phyloP scores from a whole-genome alignment of 2,797 vertebrate species.

The Phalanger gymnotis region DNA sequence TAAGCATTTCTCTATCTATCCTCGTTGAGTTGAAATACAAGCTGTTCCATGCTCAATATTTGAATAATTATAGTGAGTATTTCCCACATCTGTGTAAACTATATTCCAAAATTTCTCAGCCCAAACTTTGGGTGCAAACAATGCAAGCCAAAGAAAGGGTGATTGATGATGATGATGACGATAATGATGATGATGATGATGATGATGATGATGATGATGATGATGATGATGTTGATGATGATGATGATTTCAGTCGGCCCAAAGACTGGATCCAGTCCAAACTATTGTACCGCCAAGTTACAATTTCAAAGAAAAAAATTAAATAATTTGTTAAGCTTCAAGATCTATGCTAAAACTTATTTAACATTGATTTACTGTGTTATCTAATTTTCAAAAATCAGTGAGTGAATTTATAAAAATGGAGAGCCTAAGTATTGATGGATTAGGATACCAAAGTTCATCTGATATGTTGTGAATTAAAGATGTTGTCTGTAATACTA shows the following conservation, averaged over 20 bases:
- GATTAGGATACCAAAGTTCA: background rate
- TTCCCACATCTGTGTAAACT: background rate
- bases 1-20: conserved; percentile 6
- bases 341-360: conserved; percentile 31
- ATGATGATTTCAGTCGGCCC: no score
- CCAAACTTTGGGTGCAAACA: background rate
- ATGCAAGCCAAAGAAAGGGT: no score
- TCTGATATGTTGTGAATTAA: conserved; percentile 36
- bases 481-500: conserved; percentile 28
- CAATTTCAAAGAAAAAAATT: conserved; percentile 28
- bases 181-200: no score
- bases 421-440: conserved; percentile 19
- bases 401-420: conserved; percentile 50
- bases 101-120: background rate
- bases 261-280: no score
- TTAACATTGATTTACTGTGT: conserved; percentile 45
- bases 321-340: background rate
- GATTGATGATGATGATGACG: no score
- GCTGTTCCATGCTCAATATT: background rate
- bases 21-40: background rate
- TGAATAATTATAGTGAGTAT: background rate
- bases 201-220: no score
- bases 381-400: conserved; percentile 50
- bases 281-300: no score
- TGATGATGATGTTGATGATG: no score